Base-by-base conservation (phyloP, 1,140 invertebrate genomes). In the Cydia fagiglandana region DNA sequence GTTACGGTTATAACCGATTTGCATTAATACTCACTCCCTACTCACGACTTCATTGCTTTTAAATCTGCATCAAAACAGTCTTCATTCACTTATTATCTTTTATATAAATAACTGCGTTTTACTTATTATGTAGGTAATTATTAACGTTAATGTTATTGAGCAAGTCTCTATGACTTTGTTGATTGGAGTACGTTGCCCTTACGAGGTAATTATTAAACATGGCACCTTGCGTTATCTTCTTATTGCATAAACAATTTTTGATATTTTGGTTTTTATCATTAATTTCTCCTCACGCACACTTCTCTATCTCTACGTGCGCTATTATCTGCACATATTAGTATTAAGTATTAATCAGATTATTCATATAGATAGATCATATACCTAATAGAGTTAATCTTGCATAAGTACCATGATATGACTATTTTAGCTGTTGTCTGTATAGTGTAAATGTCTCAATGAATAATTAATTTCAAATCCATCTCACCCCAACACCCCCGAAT, bases 281-380 rank as follows among this genome's bases (percentile, higher is more conserved):
- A 15, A 41, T 38, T 70, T 34, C 66, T 70, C 66, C 34, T 15
- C 66, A 70, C 66, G 66, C 66, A 70, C 38, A 24, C 38, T 70
- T 34, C 30, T 68, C 34, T 70, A 70, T 70, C 66, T 70, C 13
- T 70, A 70, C 66, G 66, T 70, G 66, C 38, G 66, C 4, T 38
- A 70, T 70, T 70, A 70, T 70, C 66, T 41, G 66, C 34, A 38
- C 66, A 70, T 68, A 28, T 34, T 34, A 34, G 64, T 38, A 70
- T 70, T 70, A 70, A 70, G 66, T 70, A 70, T 70, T 70, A 70
- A 70, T 70, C 66, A 45, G 66, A 70, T 30, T 61, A 61, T 24
- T 17, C 66, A 45, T 70, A 5, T 70, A 70, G 17, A 61, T 61
- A 61, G 20, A 24, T 20, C 38, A 41, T 61, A 61, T 17, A 68